Conservation (phyloP, 2,797 vertebrate genomes). For the Allobates femoralis region DNA sequence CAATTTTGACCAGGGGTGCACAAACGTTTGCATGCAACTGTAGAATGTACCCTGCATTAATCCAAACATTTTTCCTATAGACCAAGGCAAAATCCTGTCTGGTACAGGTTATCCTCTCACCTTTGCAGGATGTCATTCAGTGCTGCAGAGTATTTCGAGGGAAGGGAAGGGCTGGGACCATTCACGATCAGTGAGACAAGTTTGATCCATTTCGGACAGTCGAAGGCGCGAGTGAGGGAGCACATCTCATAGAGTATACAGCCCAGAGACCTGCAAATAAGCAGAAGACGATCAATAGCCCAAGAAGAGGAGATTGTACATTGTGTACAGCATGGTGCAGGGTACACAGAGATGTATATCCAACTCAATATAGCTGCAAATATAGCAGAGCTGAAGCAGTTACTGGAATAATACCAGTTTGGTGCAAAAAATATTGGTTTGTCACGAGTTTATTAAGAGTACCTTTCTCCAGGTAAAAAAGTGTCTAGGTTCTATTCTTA, state of each 20-base stretch:
- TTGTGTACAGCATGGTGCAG: not conserved
- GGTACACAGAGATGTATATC: not conserved
- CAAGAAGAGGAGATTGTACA: not conserved
- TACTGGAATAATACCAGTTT: not conserved
- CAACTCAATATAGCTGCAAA: not conserved
- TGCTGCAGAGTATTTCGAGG: conserved; percentile 40
- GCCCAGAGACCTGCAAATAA: conserved; percentile 57
- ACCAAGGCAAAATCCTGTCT: not conserved
- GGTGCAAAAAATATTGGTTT: no score
- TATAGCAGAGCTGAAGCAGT: not conserved
- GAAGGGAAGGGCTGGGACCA: conserved; percentile 52
- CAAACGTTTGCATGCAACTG: no score
- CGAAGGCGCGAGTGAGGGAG: conserved; percentile 41
- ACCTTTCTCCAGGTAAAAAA: no score
- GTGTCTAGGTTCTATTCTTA: no score
- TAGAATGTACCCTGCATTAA: not conserved
- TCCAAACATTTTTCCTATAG: not conserved
- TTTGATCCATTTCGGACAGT: conserved; percentile 54
- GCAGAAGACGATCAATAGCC: not conserved
- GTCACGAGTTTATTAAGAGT: no score
- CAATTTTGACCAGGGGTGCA: no score
- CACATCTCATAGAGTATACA: conserved; percentile 63
- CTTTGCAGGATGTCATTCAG: conserved; percentile 62
- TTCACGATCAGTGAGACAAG: conserved; percentile 52
- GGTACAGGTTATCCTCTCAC: conserved; percentile 17